phyloP scores from a whole-genome alignment of 2,797 vertebrate genomes.

The Phrynocephalus guinanensis region DNA sequence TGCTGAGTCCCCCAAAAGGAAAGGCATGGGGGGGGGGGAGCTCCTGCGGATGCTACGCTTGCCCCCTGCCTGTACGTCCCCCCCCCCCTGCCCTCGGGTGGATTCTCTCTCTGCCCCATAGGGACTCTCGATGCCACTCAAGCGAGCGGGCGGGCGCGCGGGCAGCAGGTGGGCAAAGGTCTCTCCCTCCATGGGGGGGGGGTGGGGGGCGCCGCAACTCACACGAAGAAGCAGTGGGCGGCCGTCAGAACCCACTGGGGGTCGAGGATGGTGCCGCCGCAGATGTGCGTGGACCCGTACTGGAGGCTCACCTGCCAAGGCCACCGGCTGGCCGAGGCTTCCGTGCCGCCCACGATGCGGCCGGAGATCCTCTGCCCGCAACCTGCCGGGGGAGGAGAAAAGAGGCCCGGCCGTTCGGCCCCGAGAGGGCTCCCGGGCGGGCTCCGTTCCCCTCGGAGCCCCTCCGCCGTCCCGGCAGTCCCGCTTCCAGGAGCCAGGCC shows the following conservation, averaged over 20 bases:
- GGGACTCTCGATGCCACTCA: no score
- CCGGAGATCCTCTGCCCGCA: slow-evolving; percentile 83
- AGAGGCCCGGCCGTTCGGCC: no score
- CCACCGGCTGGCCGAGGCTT: slow-evolving; percentile 81
- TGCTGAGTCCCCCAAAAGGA: no score
- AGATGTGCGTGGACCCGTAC: slow-evolving; percentile 80
- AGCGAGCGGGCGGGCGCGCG: no score
- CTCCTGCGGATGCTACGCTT: no score
- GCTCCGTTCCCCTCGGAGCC: not conserved
- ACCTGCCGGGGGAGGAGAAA: slow-evolving; percentile 73
- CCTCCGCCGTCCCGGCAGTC: not conserved
- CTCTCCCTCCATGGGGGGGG: not conserved
- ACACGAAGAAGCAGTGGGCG: slow-evolving; percentile 92
- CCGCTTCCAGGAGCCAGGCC: no score
- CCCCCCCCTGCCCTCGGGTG: no score
- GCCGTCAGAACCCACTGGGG: slow-evolving; percentile 87
- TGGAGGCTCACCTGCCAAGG: slow-evolving; percentile 93
- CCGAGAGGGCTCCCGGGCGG: no score
- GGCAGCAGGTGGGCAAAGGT: no score
- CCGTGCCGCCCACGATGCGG: slow-evolving; percentile 87
- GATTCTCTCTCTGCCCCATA: no score
- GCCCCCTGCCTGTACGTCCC: no score
- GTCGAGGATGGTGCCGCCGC: slow-evolving; percentile 88
- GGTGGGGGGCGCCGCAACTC: slow-evolving; percentile 51
- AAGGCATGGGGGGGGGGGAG: not conserved